Evolutionary conservation across 1,140 invertebrate species (phyloP).

Genomic region (Metaphire vulgaris): DNA sequence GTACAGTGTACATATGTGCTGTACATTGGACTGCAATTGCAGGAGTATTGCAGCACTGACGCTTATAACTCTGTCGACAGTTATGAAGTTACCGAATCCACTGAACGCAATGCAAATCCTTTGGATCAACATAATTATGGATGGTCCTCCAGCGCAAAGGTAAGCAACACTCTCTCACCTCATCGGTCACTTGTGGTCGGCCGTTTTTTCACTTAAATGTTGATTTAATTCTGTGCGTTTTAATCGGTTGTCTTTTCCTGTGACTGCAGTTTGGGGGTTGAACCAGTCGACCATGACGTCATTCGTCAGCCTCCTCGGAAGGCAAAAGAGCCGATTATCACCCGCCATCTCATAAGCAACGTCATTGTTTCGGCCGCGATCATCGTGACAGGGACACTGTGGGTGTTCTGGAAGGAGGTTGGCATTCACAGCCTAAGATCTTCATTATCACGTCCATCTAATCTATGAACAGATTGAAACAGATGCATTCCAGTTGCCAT

Average conservation of each 20-base stretch:
- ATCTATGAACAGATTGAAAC: too few species aligned
- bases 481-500: too few species aligned
- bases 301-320: conserved; percentile 63
- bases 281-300: conserved; percentile 94
- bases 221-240: too few species aligned
- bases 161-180: too few species aligned
- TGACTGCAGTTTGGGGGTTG: conserved; percentile 77
- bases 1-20: too few species aligned
- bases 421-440: too few species aligned
- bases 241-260: too few species aligned
- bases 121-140: conserved; percentile 99
- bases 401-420: conserved; percentile 93
- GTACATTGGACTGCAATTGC: too few species aligned
- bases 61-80: conserved; percentile 86
- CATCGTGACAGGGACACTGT: conserved; percentile 91
- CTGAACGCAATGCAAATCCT: conserved; percentile 99
- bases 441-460: too few species aligned
- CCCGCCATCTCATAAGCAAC: conserved; percentile 75
- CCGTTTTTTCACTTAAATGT: too few species aligned
- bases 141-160: conserved; percentile 79
- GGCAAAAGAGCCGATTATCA: conserved; percentile 83
- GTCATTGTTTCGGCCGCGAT: conserved; percentile 86
- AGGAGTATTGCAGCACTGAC: conserved; percentile 91
- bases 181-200: too few species aligned
- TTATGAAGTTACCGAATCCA: conserved; percentile 93